Base-by-base conservation (phyloP, 2,797 vertebrate genomes). In the Erethizon dorsatum region DNA sequence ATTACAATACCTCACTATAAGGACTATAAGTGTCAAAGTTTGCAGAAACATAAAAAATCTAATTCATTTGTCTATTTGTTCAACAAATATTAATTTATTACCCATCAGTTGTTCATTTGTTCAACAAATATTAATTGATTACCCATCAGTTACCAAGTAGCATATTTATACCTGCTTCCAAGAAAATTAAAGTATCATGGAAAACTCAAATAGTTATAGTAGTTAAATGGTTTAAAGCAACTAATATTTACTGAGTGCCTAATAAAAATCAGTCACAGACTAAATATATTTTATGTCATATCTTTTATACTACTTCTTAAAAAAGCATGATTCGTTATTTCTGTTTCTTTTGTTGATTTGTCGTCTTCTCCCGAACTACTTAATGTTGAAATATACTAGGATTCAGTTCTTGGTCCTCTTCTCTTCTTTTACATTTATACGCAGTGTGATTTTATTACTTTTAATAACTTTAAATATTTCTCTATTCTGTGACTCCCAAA, bases 11-110 rank as follows among this genome's bases (percentile, higher is more conserved):
- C 12, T 14, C 31, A 26, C 6, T 52, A 33, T 54, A 83, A 91
- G 79, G 20, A 3, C 26, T 31, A 65, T 47, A 84, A 67, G 91
- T 45, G 4, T 65, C 84, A 78, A 88, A 79, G 45, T 8, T 41
- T 52, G 65, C 45, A 83, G 26, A 87, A 77, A 6, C 47, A n/a
- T 65, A 84, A 91, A 56, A 95, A 95, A 79, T 47, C 28, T 26
- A 52, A 61, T 17, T 83, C 20, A 52, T 67, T 71, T 88, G 13
- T 91, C 47, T 50, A 63, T 87, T 47, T 71, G 31, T 82, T 92
- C 31, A 65, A 73, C 47, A 93, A 37, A 73, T 80, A 94, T 47
- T 37, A 3, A 37, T 33, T 83, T 31, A 47, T 57, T 54, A 73
- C 6, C 41, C 15, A 59, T 83, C 22, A 57, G 5, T 33, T 87